Base-by-base conservation (phyloP, 2,888 invertebrate genomes). In the Aporophyla nigra region DNA sequence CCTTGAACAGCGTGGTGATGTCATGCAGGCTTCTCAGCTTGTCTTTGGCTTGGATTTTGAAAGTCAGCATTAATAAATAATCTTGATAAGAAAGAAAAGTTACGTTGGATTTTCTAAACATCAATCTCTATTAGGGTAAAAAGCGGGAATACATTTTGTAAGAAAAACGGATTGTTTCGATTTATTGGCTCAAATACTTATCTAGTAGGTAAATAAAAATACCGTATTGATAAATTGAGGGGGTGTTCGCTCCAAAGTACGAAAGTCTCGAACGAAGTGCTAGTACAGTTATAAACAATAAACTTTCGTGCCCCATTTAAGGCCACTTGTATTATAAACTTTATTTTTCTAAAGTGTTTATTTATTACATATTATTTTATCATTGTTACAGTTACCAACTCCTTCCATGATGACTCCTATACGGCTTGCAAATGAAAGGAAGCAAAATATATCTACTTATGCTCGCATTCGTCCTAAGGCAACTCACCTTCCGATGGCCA, bases 401-500 rank as follows among this genome's bases (percentile, higher is more conserved):
- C 69, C 91, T n/a, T 80, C 91, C 24, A 76, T 91, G 51, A 78
- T 92, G 67, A 90, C 74, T 51, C 89, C 93, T 61, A 71, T 93
- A 2, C 91, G 93, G 80, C 89, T 91, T 76, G 74, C 82, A 65
- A 90, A 73, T 63, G 93, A 94, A 0, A 91, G 88, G 83, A 92
- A 91, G 79, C 10, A 78, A 12, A 27, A 82, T 40, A 16, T 76
- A 0, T 53, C 84, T 62, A 84, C 91, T 6, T 90, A 91, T 69
- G 4, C 90, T 12, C 91, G 94, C 21, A 90, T 93, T 70, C 89
- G 92, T 77, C 82, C 90, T 19, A 79, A 80, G 40, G 63, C 75
- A 71, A 86, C 90, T 14, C 85, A 87, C 59, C 82, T 92, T 79
- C 88, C 92, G 0, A 86, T 92, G 59, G 80, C 86, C 21, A 75